Evolutionary conservation across 2,113 vertebrate genomes (phyloP).

Genomic region (Pluvianellus socialis): DNA sequence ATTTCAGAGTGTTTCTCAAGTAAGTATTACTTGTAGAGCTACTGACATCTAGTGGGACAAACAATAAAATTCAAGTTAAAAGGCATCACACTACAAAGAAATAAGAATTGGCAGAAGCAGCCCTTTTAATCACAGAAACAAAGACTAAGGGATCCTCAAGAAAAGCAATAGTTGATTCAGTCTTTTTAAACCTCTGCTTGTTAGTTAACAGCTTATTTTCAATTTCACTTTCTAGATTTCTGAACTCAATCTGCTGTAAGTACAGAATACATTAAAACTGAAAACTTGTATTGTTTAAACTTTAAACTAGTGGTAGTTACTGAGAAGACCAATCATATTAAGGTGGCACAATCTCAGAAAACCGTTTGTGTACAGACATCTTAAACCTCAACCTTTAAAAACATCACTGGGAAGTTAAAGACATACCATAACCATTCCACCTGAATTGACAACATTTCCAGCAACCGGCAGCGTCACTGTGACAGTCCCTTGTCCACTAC

Average conservation of each 20-base stretch:
- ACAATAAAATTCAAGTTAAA: neutral
- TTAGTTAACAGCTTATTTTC: neutral
- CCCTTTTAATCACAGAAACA: neutral
- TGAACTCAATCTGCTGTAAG: neutral
- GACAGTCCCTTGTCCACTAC: conserved; percentile 95
- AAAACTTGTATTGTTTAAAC: neutral
- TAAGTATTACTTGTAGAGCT: neutral
- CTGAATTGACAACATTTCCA: conserved; percentile 95
- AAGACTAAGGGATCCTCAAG: neutral
- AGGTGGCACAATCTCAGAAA: neutral
- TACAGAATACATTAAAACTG: neutral
- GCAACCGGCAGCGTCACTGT: conserved; percentile 97
- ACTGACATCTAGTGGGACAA: conserved; percentile 45
- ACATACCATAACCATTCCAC: conserved; percentile 99
- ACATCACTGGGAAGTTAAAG: neutral
- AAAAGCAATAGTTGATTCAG: neutral
- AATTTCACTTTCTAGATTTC: neutral
- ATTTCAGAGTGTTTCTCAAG: neutral
- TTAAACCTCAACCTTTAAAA: neutral
- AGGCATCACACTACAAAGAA: neutral
- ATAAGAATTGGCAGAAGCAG: neutral
- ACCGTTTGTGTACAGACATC: neutral
- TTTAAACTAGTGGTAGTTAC: neutral
- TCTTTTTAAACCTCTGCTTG: neutral
- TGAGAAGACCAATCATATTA: neutral